Evolutionary conservation across 2,888 invertebrate genomes (phyloP).

Genomic region (Aricia artaxerxes): DNA sequence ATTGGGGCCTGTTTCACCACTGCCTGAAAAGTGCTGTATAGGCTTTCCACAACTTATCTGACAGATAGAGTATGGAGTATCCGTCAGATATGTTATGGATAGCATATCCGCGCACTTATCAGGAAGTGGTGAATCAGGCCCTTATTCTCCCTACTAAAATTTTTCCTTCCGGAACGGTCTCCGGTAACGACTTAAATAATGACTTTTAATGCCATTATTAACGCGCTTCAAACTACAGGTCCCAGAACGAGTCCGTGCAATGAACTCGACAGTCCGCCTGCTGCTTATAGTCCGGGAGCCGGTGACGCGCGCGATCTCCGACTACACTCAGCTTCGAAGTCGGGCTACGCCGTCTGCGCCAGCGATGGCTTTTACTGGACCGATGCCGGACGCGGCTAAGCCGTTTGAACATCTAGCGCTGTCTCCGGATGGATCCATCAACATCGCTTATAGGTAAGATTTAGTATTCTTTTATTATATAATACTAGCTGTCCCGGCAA

Average conservation of each 20-base stretch:
- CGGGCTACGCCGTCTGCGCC: slow-evolving; percentile 89
- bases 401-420: slow-evolving; percentile 91
- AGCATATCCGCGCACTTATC: no score
- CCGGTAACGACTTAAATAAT: no score
- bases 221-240: slow-evolving; percentile 78
- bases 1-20: no score
- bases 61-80: no score
- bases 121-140: no score
- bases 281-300: slow-evolving; percentile 97
- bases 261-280: slow-evolving; percentile 95
- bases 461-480: background rate
- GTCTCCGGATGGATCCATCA: slow-evolving; percentile 89
- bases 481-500: no score
- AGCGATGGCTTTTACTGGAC: slow-evolving; percentile 58
- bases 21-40: no score
- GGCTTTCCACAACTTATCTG: no score
- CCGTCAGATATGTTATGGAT: no score
- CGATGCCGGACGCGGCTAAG: slow-evolving; percentile 70
- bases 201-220: background rate
- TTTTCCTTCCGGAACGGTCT: no score
- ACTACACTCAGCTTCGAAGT: slow-evolving; percentile 95
- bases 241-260: slow-evolving; percentile 94
- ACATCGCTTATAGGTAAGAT: slow-evolving; percentile 85
- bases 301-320: slow-evolving; percentile 96
- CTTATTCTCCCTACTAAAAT: no score